Base-by-base conservation (phyloP, 2,888 invertebrate species). In the Agonum fuliginosum region DNA sequence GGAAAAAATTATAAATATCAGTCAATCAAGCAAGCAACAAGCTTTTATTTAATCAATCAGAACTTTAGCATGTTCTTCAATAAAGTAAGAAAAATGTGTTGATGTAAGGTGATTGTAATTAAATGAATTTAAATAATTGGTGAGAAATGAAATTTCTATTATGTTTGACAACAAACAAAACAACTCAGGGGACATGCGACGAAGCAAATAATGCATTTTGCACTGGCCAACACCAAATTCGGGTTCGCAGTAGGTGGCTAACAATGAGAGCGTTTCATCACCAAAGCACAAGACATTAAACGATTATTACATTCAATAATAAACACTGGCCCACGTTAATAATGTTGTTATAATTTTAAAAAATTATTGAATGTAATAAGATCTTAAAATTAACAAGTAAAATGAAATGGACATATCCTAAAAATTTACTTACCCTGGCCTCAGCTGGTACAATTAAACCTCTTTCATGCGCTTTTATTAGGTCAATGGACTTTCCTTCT, bases 371-470 rank as follows among this genome's bases (percentile, higher is more conserved):
- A 62, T 62, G 58, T 30, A 62, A 62, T n/a, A n/a, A n/a, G n/a
- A n/a, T 30, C 79, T 80, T 80, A 79, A 81, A 80, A 80, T 78
- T 81, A 82, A 30, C 8, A 12, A 30, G 30, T 30, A 30, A 30
- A n/a, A n/a, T n/a, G n/a, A n/a, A n/a, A n/a, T n/a, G n/a, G n/a
- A n/a, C n/a, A n/a, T n/a, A n/a, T n/a, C n/a, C n/a, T n/a, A n/a
- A 79, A 80, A 81, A 82, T 83, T 83, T 81, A 93, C 96, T 96
- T 91, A 97, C 97, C 95, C 97, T 92, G 86, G 95, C 94, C 91
- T 96, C 95, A 86, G 96, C 96, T 87, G 95, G 93, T 89, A 96
- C 91, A 85, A 97, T 92, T 89, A 94, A 93, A 85, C 96, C 96
- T 89, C 93, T 93, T 87, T 95, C 94, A 86, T 93, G 90, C 85